Evolutionary conservation across 2,888 invertebrate genomes (phyloP), one percentile per base, ranked within the genome.

Genomic region (Lepas anatifera): DNA sequence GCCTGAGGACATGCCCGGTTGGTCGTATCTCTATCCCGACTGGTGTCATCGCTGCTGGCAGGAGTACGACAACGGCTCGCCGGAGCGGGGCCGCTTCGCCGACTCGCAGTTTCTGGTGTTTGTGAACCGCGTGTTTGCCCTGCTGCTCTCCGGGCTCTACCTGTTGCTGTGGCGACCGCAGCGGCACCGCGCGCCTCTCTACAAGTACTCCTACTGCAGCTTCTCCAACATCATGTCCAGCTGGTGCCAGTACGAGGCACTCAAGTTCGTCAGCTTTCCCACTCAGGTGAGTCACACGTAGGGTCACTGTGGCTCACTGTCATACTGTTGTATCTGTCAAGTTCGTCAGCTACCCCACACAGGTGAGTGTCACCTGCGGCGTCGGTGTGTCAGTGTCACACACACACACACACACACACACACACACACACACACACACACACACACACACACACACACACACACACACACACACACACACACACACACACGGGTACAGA

Each of bases 171-270:
- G 74, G 4, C 66, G 71, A 29, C 64, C 37, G 18, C 86, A 87
- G 72, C 83, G 87, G 25, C 89, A 91, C 77, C 86, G 86, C 35
- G 90, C 92, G 69, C 97, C 99, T 0, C 83, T 96, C 18, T 96
- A 94, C 81, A 92, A 95, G 82, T 98, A 96, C 81, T 89, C 91
- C 0, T 98, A 89, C 83, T 95, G 96, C 78, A 94, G 97, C 6
- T 87, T 99, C 77, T 95, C 96, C 25, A 99, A 99, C 81, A 92
- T 98, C 74, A 87, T 99, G 85, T 96, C 96, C 79, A 95, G 96
- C 67, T 99, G 98, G 98, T 98, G 95, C 81, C 99, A 99, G 81
- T 99, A 99, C 79, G 99, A 99, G 82, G 98, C 98, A 32, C 84
- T 99, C 66, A 98, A 98, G 80, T 99, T 90, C 81, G 95, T 99